phyloP scores from a whole-genome alignment of 2,797 vertebrate species.

The Parotocinclus haroldoi region DNA sequence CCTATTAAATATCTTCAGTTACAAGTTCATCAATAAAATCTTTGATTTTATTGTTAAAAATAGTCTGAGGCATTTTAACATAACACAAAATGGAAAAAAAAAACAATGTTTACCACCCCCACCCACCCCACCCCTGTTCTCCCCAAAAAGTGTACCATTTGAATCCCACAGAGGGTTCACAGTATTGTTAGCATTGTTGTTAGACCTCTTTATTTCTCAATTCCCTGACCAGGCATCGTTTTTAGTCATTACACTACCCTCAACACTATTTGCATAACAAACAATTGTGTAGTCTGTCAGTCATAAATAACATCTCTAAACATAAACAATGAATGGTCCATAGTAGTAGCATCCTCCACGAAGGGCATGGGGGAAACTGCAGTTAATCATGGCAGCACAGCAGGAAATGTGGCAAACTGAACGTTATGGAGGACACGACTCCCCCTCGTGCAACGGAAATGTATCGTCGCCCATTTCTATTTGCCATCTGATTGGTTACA shows the following conservation, averaged over 20 bases:
- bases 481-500: constrained; percentile 45
- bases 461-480: constrained; percentile 44
- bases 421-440: constrained; percentile 37
- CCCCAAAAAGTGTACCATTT: constrained; percentile 52
- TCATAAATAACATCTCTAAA: constrained; percentile 44
- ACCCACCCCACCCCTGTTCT: background rate
- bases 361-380: constrained; percentile 28
- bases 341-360: constrained; percentile 43
- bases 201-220: constrained; percentile 39
- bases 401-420: constrained; percentile 47
- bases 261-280: constrained; percentile 49
- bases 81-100: constrained; percentile 52
- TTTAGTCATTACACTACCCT: constrained; percentile 37
- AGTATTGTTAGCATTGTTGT: constrained; percentile 57
- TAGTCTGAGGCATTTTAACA: constrained; percentile 59
- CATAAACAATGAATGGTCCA: constrained; percentile 40
- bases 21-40: constrained; percentile 60
- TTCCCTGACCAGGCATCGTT: constrained; percentile 38
- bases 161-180: constrained; percentile 56
- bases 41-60: constrained; percentile 73
- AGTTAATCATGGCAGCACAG: constrained; percentile 42
- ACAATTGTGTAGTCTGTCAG: constrained; percentile 47
- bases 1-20: constrained; percentile 13
- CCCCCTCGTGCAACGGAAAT: constrained; percentile 48
- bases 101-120: constrained; percentile 13